Conservation (phyloP, 2,113 vertebrate genomes). For the Datnioides undecimradiatus region DNA sequence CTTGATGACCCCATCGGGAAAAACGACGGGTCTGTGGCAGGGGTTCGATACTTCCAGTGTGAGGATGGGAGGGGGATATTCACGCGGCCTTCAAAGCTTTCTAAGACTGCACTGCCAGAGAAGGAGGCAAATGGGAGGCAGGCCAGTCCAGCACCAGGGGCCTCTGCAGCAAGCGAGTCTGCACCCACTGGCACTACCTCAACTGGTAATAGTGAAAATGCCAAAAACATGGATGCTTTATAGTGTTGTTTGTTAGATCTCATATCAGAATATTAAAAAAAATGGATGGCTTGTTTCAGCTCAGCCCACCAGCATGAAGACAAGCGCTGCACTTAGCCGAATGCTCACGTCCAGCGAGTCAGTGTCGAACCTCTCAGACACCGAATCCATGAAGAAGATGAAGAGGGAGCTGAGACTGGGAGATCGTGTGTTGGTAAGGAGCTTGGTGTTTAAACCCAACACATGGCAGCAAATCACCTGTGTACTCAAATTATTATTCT, state of each 20-base stretch:
- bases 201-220: slow-evolving; percentile 8
- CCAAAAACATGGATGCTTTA: neutral
- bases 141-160: slow-evolving; percentile 69
- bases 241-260: neutral
- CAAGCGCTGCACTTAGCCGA: slow-evolving; percentile 75
- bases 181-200: slow-evolving; percentile 68
- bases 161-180: neutral
- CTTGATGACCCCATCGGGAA: slow-evolving; percentile 95
- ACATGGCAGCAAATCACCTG: no score
- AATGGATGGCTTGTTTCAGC: slow-evolving; percentile 14
- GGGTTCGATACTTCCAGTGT: slow-evolving; percentile 94
- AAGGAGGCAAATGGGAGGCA: slow-evolving; percentile 88
- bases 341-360: slow-evolving; percentile 91
- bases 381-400: slow-evolving; percentile 93
- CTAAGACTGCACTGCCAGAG: slow-evolving; percentile 80
- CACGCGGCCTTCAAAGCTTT: slow-evolving; percentile 93
- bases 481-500: no score
- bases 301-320: slow-evolving; percentile 53
- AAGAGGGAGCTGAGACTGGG: slow-evolving; percentile 93
- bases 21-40: slow-evolving; percentile 94
- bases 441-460: neutral
- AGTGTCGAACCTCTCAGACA: slow-evolving; percentile 94
- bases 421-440: slow-evolving; percentile 93
- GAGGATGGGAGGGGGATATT: slow-evolving; percentile 93
- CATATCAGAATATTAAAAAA: neutral